These are phyloP conservation scores for Oreohelix idahoensis DNA, from an alignment of 1,140 invertebrate genomes.

Conservation along the genomic window DNA sequence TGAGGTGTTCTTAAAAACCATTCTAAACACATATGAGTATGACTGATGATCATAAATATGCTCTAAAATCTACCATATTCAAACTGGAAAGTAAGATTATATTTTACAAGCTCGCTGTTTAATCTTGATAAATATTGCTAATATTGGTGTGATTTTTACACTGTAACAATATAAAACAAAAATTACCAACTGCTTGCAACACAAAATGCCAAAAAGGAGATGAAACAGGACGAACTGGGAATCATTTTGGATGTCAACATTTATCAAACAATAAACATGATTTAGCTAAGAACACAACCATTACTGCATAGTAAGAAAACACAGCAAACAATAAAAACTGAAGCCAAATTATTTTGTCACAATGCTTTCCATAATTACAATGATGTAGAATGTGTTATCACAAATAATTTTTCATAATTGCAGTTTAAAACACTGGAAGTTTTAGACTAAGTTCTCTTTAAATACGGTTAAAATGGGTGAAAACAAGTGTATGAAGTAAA, in stretches of 20 bases:
- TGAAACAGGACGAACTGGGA: background rate
- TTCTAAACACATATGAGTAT: too few relatives aligned
- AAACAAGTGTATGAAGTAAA: background rate
- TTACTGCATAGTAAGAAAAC: slow-evolving; percentile 33
- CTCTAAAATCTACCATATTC: too few relatives aligned
- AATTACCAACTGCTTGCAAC: background rate
- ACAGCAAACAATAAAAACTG: too few relatives aligned
- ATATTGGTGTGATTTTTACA: background rate
- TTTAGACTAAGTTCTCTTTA: background rate
- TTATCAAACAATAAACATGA: background rate
- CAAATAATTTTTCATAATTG: slow-evolving; percentile 17
- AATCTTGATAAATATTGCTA: background rate
- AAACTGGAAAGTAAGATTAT: too few relatives aligned
- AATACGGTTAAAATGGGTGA: background rate
- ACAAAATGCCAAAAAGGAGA: background rate
- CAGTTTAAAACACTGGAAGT: slow-evolving; percentile 35
- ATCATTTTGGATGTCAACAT: slow-evolving; percentile 4
- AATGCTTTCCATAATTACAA: slow-evolving; percentile 37
- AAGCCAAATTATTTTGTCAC: slow-evolving; percentile 31
- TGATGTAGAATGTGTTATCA: slow-evolving; percentile 41
- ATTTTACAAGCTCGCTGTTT: too few relatives aligned
- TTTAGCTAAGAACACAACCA: background rate
- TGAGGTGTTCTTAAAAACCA: too few relatives aligned
- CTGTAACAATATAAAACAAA: background rate
- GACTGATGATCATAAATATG: too few relatives aligned